Conservation (phyloP, 2,113 vertebrate genomes). For the Ancistrus triradiatus region DNA sequence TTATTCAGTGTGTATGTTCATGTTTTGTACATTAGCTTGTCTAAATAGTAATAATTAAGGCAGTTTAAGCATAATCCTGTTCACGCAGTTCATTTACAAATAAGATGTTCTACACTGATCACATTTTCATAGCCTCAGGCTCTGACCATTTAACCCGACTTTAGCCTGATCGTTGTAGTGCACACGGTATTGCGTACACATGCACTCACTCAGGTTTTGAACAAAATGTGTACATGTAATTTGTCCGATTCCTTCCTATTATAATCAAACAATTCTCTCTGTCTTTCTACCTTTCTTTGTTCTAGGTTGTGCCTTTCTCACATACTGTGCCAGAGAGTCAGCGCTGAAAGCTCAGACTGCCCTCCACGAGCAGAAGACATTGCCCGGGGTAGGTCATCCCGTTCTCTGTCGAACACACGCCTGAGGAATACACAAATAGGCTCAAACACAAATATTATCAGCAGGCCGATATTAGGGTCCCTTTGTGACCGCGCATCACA, state of each 20-base stretch:
- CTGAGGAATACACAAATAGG: no score
- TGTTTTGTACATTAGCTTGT: no score
- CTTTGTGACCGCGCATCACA: no score
- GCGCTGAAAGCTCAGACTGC: slow-evolving; percentile 79
- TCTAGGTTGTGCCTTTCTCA: slow-evolving; percentile 79
- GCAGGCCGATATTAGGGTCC: no score
- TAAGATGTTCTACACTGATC: no score
- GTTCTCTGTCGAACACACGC: background rate
- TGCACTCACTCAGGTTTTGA: background rate
- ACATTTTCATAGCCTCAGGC: no score
- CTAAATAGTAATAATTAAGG: no score
- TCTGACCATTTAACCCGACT: no score
- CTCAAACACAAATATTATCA: no score
- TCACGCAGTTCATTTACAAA: slow-evolving; percentile 35
- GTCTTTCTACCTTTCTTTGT: slow-evolving; percentile 32
- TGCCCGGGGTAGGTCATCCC: slow-evolving; percentile 73
- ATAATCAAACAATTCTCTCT: background rate
- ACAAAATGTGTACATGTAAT: slow-evolving; percentile 9
- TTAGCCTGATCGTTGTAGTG: no score
- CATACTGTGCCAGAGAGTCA: slow-evolving; percentile 78
- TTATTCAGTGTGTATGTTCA: no score
- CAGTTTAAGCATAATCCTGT: slow-evolving; percentile 25
- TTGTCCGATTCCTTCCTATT: slow-evolving; percentile 17
- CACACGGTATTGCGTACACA: background rate
- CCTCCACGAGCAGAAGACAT: slow-evolving; percentile 78